Percentiles rank a stretch among this genome's conserved stretches.
Evolutionary conservation across 2,113 vertebrate species (phyloP).

Genomic region (Apodemus sylvaticus): DNA sequence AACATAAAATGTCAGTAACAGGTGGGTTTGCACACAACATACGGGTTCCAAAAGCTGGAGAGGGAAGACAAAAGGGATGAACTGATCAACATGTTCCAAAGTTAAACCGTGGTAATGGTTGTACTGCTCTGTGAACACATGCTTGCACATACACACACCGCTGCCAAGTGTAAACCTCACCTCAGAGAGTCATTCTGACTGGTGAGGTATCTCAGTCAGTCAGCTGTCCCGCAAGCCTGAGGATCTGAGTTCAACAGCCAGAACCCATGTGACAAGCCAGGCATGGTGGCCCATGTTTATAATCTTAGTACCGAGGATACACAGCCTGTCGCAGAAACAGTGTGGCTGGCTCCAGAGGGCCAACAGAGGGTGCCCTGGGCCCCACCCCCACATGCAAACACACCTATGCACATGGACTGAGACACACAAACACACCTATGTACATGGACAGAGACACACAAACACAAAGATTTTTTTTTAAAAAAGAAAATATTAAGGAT

Average conservation of each 20-base stretch:
- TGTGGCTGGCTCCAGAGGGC: background rate
- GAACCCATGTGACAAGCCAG: background rate
- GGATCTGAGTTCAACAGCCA: background rate
- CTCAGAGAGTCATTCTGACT: background rate
- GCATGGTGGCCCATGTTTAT: background rate
- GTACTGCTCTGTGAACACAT: background rate
- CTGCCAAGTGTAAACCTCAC: background rate
- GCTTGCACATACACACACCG: background rate
- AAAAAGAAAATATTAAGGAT: background rate
- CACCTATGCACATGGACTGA: no score
- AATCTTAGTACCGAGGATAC: background rate
- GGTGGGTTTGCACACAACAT: background rate
- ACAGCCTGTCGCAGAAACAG: background rate
- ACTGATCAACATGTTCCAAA: slow-evolving; percentile 17
- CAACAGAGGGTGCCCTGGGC: background rate
- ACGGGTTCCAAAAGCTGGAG: background rate
- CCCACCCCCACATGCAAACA: background rate
- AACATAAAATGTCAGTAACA: background rate
- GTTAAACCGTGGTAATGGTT: background rate
- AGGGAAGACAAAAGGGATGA: background rate
- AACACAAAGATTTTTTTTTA: background rate
- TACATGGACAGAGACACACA: no score
- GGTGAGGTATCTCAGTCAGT: background rate
- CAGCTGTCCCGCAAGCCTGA: background rate
- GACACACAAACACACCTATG: background rate